Evolutionary conservation across 1,140 invertebrate species (phyloP).

Genomic region (Saccostrea glomerata): DNA sequence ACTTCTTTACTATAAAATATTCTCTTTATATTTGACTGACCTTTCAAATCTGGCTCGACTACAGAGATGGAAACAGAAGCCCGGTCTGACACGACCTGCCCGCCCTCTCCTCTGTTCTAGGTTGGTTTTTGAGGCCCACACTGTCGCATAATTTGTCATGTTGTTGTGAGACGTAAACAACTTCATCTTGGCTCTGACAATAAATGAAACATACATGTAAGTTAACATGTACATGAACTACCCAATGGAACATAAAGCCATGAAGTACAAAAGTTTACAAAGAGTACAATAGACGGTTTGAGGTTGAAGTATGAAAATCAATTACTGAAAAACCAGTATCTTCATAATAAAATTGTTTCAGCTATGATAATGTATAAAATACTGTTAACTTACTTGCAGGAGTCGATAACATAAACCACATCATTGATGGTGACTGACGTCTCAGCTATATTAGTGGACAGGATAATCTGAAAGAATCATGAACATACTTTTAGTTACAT

Average conservation of each 20-base stretch:
- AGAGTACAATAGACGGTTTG: too few relatives aligned
- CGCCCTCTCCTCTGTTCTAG: conserved; percentile 84
- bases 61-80: conserved; percentile 89
- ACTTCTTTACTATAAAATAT: not conserved
- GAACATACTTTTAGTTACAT: not conserved
- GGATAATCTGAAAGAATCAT: conserved; percentile 75
- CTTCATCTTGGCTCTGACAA: conserved; percentile 77
- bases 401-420: conserved; percentile 79
- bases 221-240: too few relatives aligned
- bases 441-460: conserved; percentile 81
- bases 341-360: not conserved
- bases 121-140: conserved; percentile 84
- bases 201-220: conserved; percentile 22
- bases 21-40: conserved; percentile 47
- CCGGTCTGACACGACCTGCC: conserved; percentile 86
- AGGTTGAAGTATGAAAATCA: too few relatives aligned
- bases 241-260: too few relatives aligned
- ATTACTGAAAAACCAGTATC: too few relatives aligned
- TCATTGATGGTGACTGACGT: conserved; percentile 80
- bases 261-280: too few relatives aligned
- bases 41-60: conserved; percentile 76
- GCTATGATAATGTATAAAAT: not conserved
- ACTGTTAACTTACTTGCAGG: conserved; percentile 77
- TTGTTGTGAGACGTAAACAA: conserved; percentile 79
- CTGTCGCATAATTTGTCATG: conserved; percentile 80